Evolutionary conservation across 2,797 vertebrate genomes (phyloP).

Genomic region (Distichodus sexfasciatus): DNA sequence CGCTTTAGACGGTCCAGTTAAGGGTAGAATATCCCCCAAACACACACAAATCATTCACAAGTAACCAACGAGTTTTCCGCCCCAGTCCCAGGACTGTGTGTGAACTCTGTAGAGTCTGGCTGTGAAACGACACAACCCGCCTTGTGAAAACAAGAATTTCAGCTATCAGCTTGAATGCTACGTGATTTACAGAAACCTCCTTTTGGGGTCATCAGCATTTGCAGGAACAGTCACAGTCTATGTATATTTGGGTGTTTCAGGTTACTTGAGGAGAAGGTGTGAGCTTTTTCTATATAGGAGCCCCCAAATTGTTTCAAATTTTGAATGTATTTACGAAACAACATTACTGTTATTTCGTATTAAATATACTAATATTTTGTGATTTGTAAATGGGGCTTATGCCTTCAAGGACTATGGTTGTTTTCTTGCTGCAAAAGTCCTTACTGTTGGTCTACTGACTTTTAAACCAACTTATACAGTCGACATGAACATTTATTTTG

Average conservation of each 20-base stretch:
- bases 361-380: not conserved
- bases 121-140: slow-evolving; percentile 22
- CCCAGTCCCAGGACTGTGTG: slow-evolving; percentile 3
- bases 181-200: slow-evolving; percentile 48
- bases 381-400: not conserved
- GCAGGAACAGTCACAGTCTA: slow-evolving; percentile 41
- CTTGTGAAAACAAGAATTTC: slow-evolving; percentile 47
- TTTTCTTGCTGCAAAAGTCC: not conserved
- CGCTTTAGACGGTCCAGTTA: slow-evolving; percentile 30
- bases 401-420: no score
- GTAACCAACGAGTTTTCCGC: slow-evolving; percentile 30
- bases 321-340: not conserved
- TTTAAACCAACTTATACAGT: not conserved
- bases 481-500: not conserved
- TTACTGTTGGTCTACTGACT: not conserved
- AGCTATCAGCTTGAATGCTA: slow-evolving; percentile 43
- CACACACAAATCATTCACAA: slow-evolving; percentile 55
- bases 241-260: slow-evolving; percentile 42
- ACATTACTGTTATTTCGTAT: not conserved
- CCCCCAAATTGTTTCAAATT: not conserved
- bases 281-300: slow-evolving; percentile 15
- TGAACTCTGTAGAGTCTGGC: slow-evolving; percentile 5
- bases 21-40: slow-evolving; percentile 38
- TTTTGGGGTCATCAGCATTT: slow-evolving; percentile 20
- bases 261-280: slow-evolving; percentile 46